These are phyloP conservation scores for Xestia rhomboidea DNA, from an alignment of 2,888 invertebrate species.

Conservation along the genomic window DNA sequence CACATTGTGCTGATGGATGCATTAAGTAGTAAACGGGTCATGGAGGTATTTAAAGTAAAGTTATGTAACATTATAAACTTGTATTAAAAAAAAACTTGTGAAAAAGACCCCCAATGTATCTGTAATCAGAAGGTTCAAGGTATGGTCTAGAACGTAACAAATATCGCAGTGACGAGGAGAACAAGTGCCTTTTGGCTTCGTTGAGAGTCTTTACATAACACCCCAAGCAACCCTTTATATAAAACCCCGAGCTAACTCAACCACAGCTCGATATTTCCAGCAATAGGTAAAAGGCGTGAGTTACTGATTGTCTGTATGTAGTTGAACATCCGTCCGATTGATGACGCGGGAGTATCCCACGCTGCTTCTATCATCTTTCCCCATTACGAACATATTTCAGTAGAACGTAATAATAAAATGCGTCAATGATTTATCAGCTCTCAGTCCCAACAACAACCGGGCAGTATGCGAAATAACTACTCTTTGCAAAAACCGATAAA, in stretches of 20 bases:
- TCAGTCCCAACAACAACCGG: conserved; percentile 30
- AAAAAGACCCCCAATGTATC: no score
- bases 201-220: no score
- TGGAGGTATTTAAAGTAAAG: no score
- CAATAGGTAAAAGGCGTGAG: neutral
- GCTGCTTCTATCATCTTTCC: conserved; percentile 14
- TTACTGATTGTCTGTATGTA: neutral
- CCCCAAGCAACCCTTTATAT: no score
- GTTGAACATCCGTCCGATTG: neutral
- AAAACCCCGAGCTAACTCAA: neutral
- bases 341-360: conserved; percentile 28
- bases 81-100: no score
- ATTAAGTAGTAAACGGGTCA: no score
- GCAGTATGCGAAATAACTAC: conserved; percentile 40
- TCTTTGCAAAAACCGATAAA: conserved; percentile 47
- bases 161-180: no score
- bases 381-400: conserved; percentile 35
- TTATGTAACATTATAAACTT: no score
- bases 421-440: conserved; percentile 43
- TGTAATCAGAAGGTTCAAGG: no score
- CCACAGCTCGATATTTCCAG: neutral
- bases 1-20: no score
- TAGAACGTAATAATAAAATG: conserved; percentile 35
- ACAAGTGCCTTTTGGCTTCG: no score
- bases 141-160: no score